Conservation (phyloP, 2,113 vertebrate species). For the Coreoperca whiteheadi region DNA sequence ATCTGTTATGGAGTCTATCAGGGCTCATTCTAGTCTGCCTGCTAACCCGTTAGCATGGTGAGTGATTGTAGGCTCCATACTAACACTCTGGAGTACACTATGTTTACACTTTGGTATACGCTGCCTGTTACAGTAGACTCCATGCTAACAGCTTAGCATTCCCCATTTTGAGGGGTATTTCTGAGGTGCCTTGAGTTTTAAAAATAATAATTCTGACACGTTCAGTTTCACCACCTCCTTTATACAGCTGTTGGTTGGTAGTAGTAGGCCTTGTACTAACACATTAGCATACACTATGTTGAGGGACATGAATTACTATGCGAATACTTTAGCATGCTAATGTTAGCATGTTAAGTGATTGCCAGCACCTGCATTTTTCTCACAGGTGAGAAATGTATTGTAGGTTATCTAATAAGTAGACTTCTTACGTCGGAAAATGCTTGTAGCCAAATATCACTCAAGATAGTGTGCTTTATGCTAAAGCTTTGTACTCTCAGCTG, state of each 20-base stretch:
- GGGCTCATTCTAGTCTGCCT: not conserved
- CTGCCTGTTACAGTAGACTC: too few relatives aligned
- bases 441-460: not conserved
- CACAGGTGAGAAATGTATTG: not conserved
- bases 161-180: too few relatives aligned
- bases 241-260: too few relatives aligned
- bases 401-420: not conserved
- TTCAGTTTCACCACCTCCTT: not conserved
- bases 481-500: not conserved
- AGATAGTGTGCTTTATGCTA: not conserved
- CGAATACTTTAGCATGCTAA: not conserved
- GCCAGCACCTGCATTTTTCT: too few relatives aligned
- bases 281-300: not conserved
- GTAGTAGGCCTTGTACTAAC: not conserved
- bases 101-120: too few relatives aligned
- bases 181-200: not conserved
- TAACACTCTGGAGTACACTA: too few relatives aligned
- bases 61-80: not conserved
- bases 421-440: too few relatives aligned
- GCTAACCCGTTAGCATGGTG: not conserved
- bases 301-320: not conserved
- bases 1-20: not conserved
- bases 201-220: not conserved
- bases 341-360: not conserved
- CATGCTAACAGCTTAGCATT: too few relatives aligned